Evolutionary conservation across 2,113 vertebrate species (phyloP).

Genomic region (Sceloporus undulatus): DNA sequence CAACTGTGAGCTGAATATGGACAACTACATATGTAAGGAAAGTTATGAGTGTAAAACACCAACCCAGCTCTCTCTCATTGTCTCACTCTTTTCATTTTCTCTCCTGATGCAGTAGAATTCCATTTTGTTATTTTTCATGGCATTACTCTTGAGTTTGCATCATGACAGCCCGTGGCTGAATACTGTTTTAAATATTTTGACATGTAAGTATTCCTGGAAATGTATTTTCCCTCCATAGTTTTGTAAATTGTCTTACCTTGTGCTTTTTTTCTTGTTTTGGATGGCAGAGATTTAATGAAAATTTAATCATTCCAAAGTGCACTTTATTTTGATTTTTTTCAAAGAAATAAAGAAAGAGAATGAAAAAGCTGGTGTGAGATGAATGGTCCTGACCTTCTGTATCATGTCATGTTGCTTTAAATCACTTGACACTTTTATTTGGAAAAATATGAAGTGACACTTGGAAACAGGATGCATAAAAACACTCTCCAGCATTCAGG

Average conservation of each 20-base stretch:
- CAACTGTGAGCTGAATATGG: no score
- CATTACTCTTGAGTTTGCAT: background rate
- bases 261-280: background rate
- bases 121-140: background rate
- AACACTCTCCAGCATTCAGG: slow-evolving; percentile 21
- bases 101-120: background rate
- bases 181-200: background rate
- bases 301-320: slow-evolving; percentile 12
- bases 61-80: no score
- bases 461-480: slow-evolving; percentile 17
- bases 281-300: slow-evolving; percentile 15
- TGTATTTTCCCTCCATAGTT: background rate
- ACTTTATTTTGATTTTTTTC: slow-evolving; percentile 15
- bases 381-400: slow-evolving; percentile 33
- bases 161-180: background rate
- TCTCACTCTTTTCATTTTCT: background rate
- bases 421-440: slow-evolving; percentile 23
- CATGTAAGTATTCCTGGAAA: background rate
- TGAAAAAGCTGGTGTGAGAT: slow-evolving; percentile 5
- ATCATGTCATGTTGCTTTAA: slow-evolving; percentile 28
- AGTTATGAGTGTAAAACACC: no score
- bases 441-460: slow-evolving; percentile 31
- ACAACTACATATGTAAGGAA: no score
- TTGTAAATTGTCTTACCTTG: background rate
- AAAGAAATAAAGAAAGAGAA: background rate